A percentile compares a stretch with the other conserved stretches of the same genome.
These are phyloP conservation scores for Tiliqua scincoides DNA, from an alignment of 2,113 vertebrate genomes.

Conservation along the genomic window DNA sequence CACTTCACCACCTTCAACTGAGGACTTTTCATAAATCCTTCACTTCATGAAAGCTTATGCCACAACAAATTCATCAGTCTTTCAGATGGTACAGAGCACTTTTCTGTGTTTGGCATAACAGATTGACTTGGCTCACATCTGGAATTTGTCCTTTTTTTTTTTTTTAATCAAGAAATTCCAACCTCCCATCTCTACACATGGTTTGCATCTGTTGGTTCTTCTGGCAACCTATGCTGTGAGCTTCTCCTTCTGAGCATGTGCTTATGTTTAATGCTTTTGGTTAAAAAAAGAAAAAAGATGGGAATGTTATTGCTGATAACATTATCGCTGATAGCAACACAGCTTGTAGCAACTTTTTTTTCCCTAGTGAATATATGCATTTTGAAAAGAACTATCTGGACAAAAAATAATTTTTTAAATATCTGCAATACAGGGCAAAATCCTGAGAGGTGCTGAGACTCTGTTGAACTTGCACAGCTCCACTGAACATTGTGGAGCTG, in stretches of 20 bases:
- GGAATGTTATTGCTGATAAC: conserved; percentile 1
- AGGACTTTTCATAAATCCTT: neutral
- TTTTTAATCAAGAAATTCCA: neutral
- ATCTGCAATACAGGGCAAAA: neutral
- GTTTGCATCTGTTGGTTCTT: neutral
- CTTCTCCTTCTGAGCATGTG: conserved; percentile 26
- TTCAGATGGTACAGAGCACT: too few species aligned
- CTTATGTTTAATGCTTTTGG: neutral
- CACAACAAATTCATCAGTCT: too few species aligned
- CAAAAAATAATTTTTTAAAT: conserved; percentile 11
- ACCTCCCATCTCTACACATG: neutral
- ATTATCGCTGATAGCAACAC: conserved; percentile 27
- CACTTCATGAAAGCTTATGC: too few species aligned
- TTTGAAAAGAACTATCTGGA: neutral
- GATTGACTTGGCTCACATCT: too few species aligned
- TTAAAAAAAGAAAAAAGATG: neutral
- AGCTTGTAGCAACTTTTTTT: neutral
- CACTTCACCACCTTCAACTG: neutral
- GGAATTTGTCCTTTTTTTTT: neutral
- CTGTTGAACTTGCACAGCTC: accelerated
- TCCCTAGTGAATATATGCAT: conserved; percentile 1
- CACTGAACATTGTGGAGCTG: neutral
- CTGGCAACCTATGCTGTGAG: neutral
- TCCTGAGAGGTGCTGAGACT: neutral
- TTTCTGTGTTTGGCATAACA: too few species aligned